Conservation (phyloP, 2,888 invertebrate genomes). For the Drosophila aldrichi region DNA sequence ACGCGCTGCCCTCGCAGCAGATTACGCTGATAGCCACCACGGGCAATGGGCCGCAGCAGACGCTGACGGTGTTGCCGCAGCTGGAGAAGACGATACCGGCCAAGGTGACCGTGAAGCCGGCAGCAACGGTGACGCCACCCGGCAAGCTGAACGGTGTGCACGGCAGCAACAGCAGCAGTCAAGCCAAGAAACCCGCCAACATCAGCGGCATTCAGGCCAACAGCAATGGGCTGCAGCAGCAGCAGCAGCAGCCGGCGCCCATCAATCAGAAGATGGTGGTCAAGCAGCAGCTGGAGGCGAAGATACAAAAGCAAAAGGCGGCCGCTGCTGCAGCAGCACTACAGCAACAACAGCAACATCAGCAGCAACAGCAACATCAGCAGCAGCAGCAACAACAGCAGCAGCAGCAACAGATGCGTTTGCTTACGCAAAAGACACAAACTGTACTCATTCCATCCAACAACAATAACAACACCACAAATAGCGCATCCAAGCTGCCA, state of each 20-base stretch:
- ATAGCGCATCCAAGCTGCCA: constrained; percentile 56
- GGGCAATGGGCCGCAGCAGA: constrained; percentile 66
- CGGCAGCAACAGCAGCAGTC: constrained; percentile 25
- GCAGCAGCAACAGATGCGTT: constrained; percentile 73
- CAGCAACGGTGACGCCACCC: constrained; percentile 14
- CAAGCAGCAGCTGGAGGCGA: constrained; percentile 90
- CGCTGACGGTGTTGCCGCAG: constrained; percentile 78
- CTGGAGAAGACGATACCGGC: constrained; percentile 69
- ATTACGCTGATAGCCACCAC: constrained; percentile 83
- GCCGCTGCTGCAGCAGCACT: constrained; percentile 84
- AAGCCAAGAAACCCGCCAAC: constrained; percentile 40
- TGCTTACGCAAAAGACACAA: constrained; percentile 85
- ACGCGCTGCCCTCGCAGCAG: constrained; percentile 81
- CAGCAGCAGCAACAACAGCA: constrained; percentile 68
- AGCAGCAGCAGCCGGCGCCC: constrained; percentile 55
- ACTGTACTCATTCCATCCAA: constrained; percentile 86
- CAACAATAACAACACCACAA: constrained; percentile 55
- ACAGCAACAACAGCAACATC: constrained; percentile 68
- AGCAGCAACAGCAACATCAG: constrained; percentile 66
- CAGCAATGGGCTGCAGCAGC: constrained; percentile 32
- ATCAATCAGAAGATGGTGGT: constrained; percentile 86
- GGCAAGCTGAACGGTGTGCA: constrained; percentile 57
- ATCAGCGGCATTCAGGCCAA: constrained; percentile 30
- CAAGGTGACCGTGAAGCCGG: constrained; percentile 74
- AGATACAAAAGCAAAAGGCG: constrained; percentile 87